Conservation (phyloP, 2,797 vertebrate species). For the Sphenopsis melanotis region DNA sequence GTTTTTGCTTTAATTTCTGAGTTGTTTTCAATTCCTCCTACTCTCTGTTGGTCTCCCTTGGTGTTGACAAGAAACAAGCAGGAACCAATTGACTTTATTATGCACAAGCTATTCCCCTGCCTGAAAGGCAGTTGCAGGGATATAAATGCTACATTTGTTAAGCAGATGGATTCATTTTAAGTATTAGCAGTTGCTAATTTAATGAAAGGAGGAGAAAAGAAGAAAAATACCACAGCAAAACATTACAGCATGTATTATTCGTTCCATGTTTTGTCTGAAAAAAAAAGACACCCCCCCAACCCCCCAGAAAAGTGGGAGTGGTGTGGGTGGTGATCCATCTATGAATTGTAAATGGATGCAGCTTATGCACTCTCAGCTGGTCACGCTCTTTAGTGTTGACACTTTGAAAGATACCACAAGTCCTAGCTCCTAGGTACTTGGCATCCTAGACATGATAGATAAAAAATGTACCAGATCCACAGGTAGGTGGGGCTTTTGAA, state of each 20-base stretch:
- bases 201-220: background rate
- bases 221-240: background rate
- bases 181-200: background rate
- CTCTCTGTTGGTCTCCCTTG: background rate
- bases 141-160: background rate
- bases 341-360: background rate
- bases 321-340: background rate
- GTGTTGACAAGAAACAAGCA: background rate
- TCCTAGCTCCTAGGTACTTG: background rate
- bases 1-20: background rate
- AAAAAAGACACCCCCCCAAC: accelerated
- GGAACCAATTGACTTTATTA: background rate
- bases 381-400: background rate
- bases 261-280: background rate
- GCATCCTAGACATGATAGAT: background rate
- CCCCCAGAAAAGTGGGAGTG: background rate
- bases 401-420: background rate
- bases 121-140: background rate
- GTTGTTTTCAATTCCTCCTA: background rate
- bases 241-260: background rate
- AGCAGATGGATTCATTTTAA: background rate
- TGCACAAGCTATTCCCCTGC: background rate
- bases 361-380: background rate
- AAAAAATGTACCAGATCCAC: background rate
- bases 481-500: background rate